phyloP scores from a whole-genome alignment of 1,140 invertebrate species.

The Calliopsis andreniformis region DNA sequence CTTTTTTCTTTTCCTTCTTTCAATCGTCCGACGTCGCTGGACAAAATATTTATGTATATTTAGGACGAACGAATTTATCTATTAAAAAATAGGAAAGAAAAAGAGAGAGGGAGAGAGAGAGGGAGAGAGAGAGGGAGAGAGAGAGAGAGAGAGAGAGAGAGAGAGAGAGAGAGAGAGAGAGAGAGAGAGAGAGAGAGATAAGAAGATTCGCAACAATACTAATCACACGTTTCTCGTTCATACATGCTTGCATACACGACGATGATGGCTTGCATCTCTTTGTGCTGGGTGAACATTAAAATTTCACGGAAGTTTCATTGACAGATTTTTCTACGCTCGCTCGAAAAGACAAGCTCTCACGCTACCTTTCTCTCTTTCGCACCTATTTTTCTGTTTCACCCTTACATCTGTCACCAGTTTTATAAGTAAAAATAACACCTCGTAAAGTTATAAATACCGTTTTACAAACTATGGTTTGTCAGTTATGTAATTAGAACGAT shows the following conservation, averaged over 20 bases:
- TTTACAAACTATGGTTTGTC: slow-evolving; percentile 62
- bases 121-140: neutral
- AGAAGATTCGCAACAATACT: slow-evolving; percentile 48
- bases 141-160: slow-evolving; percentile 2
- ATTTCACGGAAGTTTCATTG: slow-evolving; percentile 68
- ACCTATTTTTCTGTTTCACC: slow-evolving; percentile 45
- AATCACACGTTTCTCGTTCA: slow-evolving; percentile 65
- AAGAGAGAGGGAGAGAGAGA: slow-evolving; percentile 6
- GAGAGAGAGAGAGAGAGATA: slow-evolving; percentile 3
- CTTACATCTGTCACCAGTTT: slow-evolving; percentile 43
- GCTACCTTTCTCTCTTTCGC: slow-evolving; percentile 55
- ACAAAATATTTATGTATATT: slow-evolving; percentile 32
- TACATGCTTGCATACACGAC: slow-evolving; percentile 54
- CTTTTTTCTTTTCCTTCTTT: no score
- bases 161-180: neutral
- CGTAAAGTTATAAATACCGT: slow-evolving; percentile 65
- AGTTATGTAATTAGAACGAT: slow-evolving; percentile 62
- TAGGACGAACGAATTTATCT: neutral
- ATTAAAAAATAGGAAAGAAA: no score
- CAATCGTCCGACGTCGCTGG: slow-evolving; percentile 26
- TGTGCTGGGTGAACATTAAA: slow-evolving; percentile 72
- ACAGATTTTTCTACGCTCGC: slow-evolving; percentile 62
- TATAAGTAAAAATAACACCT: slow-evolving; percentile 61
- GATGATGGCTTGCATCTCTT: slow-evolving; percentile 16
- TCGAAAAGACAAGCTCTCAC: slow-evolving; percentile 55